These are phyloP conservation scores for Pachycephala philippinensis DNA, from an alignment of 2,113 vertebrate genomes.

Conservation along the genomic window DNA sequence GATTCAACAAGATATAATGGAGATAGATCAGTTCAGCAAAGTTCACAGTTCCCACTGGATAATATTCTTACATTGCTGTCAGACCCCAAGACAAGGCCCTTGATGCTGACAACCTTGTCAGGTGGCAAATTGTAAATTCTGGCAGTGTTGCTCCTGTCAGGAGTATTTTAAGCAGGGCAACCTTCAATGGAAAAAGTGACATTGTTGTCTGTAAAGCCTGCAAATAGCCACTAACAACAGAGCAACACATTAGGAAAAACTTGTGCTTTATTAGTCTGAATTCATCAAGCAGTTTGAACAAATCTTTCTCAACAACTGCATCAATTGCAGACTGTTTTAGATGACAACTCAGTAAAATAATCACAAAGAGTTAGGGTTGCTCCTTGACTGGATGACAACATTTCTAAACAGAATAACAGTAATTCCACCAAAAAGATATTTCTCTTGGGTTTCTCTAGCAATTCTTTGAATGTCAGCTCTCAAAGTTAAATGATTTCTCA, in stretches of 20 bases:
- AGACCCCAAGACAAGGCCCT: neutral
- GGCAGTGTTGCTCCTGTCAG: neutral
- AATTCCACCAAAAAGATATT: neutral
- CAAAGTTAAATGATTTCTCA: neutral
- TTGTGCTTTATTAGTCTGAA: neutral
- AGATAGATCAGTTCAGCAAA: neutral
- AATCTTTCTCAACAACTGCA: neutral
- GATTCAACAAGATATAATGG: neutral
- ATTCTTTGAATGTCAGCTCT: neutral
- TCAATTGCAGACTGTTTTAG: neutral
- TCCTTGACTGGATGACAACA: neutral
- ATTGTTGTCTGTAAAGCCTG: neutral
- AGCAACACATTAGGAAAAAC: neutral
- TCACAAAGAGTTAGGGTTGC: neutral
- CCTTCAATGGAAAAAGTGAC: neutral
- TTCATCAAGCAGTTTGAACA: neutral
- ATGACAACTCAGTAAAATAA: neutral
- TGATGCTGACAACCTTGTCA: neutral
- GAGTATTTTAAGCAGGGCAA: neutral
- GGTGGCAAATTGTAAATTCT: slow-evolving; percentile 9
- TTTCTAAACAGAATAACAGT: neutral
- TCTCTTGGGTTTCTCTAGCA: neutral
- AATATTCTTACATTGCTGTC: neutral
- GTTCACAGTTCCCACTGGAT: neutral
- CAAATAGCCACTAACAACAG: neutral